These are phyloP conservation scores for Psylliodes chrysocephalus DNA, from an alignment of 2,888 invertebrate genomes.

Conservation along the genomic window DNA sequence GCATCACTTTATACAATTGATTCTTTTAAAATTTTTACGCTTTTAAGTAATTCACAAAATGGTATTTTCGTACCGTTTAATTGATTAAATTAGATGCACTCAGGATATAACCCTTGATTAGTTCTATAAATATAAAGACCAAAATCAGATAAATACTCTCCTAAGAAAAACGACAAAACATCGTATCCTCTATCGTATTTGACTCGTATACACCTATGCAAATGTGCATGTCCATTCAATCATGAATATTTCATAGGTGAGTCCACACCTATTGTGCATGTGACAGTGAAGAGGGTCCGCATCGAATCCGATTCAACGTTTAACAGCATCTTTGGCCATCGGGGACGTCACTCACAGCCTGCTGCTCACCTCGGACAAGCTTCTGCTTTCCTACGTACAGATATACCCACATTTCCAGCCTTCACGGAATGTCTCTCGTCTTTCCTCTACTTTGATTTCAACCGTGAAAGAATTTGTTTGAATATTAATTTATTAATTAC, in stretches of 20 bases:
- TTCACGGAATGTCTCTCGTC: not conserved
- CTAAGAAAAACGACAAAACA: not conserved
- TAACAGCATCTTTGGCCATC: conserved; percentile 45
- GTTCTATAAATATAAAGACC: too few relatives aligned
- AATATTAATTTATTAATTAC: conserved; percentile 22
- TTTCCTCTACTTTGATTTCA: not conserved
- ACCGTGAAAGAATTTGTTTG: conserved; percentile 10
- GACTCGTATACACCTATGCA: conserved; percentile 30
- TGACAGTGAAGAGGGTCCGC: conserved; percentile 61
- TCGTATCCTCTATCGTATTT: not conserved
- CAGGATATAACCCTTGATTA: too few relatives aligned
- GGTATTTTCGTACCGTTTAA: too few relatives aligned
- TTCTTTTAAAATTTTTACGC: too few relatives aligned
- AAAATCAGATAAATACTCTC: too few relatives aligned
- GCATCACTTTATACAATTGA: too few relatives aligned
- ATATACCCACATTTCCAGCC: not conserved
- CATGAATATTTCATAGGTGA: conserved; percentile 62
- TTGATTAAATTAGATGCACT: too few relatives aligned
- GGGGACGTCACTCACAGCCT: conserved; percentile 43
- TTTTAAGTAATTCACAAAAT: too few relatives aligned
- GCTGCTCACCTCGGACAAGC: conserved; percentile 28
- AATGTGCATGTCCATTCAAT: conserved; percentile 33
- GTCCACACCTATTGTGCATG: conserved; percentile 61
- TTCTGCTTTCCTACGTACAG: conserved; percentile 32
- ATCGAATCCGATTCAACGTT: conserved; percentile 55